phyloP scores from a whole-genome alignment of 53 echinoderm and acorn worm genomes.

The Echinarachnius parma region DNA sequence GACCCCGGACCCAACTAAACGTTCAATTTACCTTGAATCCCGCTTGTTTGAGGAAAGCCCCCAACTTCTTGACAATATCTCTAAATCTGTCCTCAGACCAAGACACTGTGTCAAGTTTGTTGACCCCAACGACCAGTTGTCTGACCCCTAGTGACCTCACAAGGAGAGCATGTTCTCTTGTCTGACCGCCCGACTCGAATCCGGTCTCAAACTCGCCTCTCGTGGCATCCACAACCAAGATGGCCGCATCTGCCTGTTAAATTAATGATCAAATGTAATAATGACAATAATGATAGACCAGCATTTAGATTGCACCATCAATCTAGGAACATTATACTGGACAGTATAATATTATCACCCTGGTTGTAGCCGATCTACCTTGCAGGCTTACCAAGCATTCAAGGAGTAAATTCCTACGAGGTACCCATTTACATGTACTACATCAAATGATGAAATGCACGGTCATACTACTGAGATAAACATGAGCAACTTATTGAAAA shows the following conservation, averaged over 20 bases:
- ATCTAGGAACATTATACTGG: neutral
- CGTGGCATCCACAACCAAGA: conserved; percentile 89
- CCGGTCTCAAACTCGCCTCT: conserved; percentile 97
- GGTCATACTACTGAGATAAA: no score
- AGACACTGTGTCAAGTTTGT: conserved; percentile 93
- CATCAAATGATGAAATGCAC: no score
- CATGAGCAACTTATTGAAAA: no score
- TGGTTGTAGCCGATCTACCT: no score
- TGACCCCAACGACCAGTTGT: conserved; percentile 91
- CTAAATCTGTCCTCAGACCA: conserved; percentile 85
- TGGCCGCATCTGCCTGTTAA: conserved; percentile 90
- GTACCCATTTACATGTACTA: no score
- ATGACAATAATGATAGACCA: no score
- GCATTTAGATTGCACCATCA: no score
- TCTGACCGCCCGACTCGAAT: conserved; percentile 96
- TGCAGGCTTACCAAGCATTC: no score
- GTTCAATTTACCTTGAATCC: conserved; percentile 99
- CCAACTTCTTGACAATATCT: conserved; percentile 88
- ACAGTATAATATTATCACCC: no score
- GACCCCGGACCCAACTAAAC: conserved; percentile 84
- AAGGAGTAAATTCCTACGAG: no score
- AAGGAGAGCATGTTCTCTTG: conserved; percentile 94
- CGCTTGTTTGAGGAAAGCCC: conserved; percentile 81
- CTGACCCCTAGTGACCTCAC: conserved; percentile 95
- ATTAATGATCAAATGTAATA: neutral